A percentile compares a stretch with the other conserved stretches of the same genome.
These are phyloP conservation scores for Melanotaenia duboulayi DNA, from an alignment of 2,113 vertebrate genomes.

Conservation along the genomic window DNA sequence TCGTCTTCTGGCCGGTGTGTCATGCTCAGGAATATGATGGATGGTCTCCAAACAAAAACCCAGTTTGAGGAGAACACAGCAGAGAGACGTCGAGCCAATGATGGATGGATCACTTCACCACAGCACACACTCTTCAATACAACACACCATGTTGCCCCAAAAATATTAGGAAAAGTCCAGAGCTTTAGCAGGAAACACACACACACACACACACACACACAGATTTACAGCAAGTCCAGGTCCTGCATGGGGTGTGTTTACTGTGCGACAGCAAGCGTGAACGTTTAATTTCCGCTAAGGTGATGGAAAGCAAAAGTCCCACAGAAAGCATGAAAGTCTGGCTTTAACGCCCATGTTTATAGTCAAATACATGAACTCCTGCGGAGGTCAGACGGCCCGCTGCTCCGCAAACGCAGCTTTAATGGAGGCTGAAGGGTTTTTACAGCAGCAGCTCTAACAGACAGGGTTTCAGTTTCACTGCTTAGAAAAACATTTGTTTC, in stretches of 20 bases:
- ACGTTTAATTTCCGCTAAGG: constrained; percentile 51
- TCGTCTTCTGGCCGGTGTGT: constrained; percentile 21
- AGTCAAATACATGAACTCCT: constrained; percentile 4
- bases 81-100: constrained; percentile 52
- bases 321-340: constrained; percentile 10
- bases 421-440: constrained; percentile 37
- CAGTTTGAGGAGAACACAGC: constrained; percentile 64
- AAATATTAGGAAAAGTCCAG: neutral
- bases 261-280: constrained; percentile 31
- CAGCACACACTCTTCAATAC: constrained; percentile 21
- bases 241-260: constrained; percentile 33
- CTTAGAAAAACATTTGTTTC: neutral
- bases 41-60: constrained; percentile 77
- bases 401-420: constrained; percentile 10
- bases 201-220: neutral
- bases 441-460: constrained; percentile 2
- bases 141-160: constrained; percentile 21
- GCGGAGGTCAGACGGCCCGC: constrained; percentile 28
- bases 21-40: constrained; percentile 65
- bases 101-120: constrained; percentile 62
- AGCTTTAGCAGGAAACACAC: constrained; percentile 24
- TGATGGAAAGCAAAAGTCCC: constrained; percentile 3
- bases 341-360: constrained; percentile 40
- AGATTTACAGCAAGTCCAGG: constrained; percentile 34
- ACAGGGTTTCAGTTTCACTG: neutral